Conservation (phyloP, 2,888 invertebrate genomes). For the Synanthedon andrenaeformis region DNA sequence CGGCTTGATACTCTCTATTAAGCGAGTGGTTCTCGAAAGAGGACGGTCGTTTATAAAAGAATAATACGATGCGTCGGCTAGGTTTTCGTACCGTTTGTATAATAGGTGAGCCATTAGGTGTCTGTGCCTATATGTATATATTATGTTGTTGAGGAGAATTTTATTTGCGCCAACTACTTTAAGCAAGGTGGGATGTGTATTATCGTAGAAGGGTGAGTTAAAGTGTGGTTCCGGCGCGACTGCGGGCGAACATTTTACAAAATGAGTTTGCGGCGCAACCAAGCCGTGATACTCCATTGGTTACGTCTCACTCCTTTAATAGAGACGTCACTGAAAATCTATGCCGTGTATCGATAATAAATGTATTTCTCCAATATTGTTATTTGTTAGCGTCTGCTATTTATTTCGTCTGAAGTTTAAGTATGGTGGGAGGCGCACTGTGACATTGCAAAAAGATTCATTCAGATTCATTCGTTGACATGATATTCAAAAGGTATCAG, state of each 20-base stretch:
- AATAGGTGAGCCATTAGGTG: neutral
- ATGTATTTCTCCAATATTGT: neutral
- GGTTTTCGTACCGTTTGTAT: neutral
- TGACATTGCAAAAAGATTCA: no score
- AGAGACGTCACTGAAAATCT: constrained; percentile 22
- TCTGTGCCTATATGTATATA: no score
- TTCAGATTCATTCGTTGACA: no score
- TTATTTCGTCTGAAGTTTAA: no score
- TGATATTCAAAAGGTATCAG: no score
- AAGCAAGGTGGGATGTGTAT: constrained; percentile 37
- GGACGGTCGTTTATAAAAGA: constrained; percentile 43
- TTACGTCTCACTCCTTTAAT: constrained; percentile 67
- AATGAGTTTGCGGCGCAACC: constrained; percentile 70
- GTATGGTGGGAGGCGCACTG: no score
- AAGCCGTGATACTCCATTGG: constrained; percentile 66
- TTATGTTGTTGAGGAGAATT: no score
- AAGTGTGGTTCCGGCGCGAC: constrained; percentile 62
- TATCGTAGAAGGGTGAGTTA: constrained; percentile 46
- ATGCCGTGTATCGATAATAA: neutral
- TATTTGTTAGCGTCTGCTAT: no score
- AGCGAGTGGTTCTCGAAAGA: constrained; percentile 40
- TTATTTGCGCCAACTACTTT: constrained; percentile 5
- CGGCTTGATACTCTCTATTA: constrained; percentile 62
- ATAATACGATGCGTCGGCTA: constrained; percentile 27
- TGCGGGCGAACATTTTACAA: constrained; percentile 61